Evolutionary conservation across 1,140 invertebrate species (phyloP), one percentile per base, ranked within the genome.

Genomic region (Drosophila guanche): DNA sequence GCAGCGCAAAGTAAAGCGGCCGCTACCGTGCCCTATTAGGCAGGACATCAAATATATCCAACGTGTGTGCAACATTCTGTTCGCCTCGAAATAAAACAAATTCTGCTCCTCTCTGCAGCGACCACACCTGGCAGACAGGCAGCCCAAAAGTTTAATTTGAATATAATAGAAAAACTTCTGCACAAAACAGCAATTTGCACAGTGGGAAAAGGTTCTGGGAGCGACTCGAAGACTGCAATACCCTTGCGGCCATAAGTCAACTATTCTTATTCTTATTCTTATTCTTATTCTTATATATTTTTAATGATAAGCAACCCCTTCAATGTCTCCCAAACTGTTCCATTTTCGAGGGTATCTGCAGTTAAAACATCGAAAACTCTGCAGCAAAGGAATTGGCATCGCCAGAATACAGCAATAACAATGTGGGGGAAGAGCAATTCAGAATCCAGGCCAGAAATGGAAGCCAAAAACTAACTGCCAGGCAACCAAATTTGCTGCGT

Each of bases 101-200:
- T 63, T 63, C 16, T 23, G 27, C 50, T 65, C 46, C 37, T 8
- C 40, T 72, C 37, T 66, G 40, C 29, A 43, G n/a, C 27, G 52
- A 33, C 10, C 41, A 20, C 42, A 47, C 33, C 58, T 57, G 53
- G 22, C 23, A 5, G 23, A 47, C 43, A 22, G 23, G 56, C 37
- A 57, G 60, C 23, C 62, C 29, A 63, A 88, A 88, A 88, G 83
- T 88, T 88, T 88, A 88, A 88, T 88, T 88, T 88, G 83, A 83
- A 88, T 88, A 88, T 88, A 88, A 88, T 88, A 88, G 83, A 88
- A 88, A 86, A 86, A 86, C 83, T 86, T 76, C 56, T 71, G 60
- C 46, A 20, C 4, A 68, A 40, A 45, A 14, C 22, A 23, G 42
- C 37, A 56, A 43, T 63, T 37, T 52, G 14, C 23, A 29, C 5